Conservation (phyloP, 2,888 invertebrate genomes). For the Schrankia costaestrigalis region DNA sequence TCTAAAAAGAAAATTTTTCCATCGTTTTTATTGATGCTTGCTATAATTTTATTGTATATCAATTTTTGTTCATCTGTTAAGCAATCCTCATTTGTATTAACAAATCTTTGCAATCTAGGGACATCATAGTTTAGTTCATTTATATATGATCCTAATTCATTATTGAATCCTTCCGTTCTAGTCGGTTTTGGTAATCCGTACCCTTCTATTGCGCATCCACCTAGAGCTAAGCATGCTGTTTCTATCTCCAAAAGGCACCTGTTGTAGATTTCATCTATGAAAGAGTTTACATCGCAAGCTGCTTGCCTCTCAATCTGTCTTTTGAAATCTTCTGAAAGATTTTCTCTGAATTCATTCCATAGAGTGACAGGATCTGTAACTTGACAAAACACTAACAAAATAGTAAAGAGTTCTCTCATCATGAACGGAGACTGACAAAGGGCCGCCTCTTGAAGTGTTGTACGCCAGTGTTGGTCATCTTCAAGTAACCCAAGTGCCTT, state of each 20-base stretch:
- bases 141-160: background rate
- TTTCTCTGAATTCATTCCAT: constrained; percentile 21
- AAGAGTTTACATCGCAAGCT: background rate
- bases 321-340: background rate
- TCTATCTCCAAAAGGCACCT: background rate
- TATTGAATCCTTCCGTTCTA: background rate
- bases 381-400: constrained; percentile 24
- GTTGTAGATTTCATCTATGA: background rate
- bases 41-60: constrained; percentile 1
- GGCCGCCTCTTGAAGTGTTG: constrained; percentile 29
- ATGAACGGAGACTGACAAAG: constrained; percentile 17
- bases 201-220: background rate
- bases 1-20: background rate
- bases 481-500: constrained; percentile 35
- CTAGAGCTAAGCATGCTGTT: background rate
- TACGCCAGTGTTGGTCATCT: constrained; percentile 42
- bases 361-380: constrained; percentile 21
- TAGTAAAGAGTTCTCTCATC: constrained; percentile 20
- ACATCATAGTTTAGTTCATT: background rate
- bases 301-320: background rate
- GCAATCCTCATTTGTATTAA: background rate
- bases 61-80: background rate
- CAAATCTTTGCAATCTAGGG: background rate
- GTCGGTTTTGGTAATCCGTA: constrained; percentile 1
- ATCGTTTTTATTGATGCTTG: background rate